A percentile compares a stretch with the other conserved stretches of the same genome.
These are phyloP conservation scores for Aphelenchoides besseyi DNA, from an alignment of 1,140 invertebrate species.

Conservation along the genomic window DNA sequence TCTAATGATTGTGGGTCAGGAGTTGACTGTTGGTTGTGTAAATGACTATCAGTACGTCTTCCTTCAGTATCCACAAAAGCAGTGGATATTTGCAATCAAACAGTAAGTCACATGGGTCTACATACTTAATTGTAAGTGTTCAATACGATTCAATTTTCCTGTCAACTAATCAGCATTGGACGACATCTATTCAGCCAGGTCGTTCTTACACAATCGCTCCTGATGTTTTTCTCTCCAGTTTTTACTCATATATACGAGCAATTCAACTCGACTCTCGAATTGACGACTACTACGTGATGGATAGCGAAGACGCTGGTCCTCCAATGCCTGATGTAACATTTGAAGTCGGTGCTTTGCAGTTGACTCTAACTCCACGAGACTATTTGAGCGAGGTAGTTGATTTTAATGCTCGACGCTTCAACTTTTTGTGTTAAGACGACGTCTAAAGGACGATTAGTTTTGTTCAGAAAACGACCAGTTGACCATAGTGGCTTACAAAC, in stretches of 20 bases:
- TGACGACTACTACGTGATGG: background rate
- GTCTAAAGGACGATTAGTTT: background rate
- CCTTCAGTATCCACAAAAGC: background rate
- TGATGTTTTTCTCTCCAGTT: background rate
- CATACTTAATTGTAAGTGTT: background rate
- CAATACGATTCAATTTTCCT: background rate
- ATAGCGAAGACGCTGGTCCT: background rate
- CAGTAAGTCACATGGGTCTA: background rate
- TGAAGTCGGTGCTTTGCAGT: background rate
- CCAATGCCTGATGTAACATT: background rate
- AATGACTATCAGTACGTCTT: background rate
- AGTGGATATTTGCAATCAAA: constrained; percentile 5
- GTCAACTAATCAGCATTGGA: background rate
- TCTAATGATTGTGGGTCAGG: background rate
- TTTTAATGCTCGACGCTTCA: too few relatives aligned
- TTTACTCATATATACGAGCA: background rate
- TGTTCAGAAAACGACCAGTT: background rate
- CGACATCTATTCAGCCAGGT: background rate
- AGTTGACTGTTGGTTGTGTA: background rate
- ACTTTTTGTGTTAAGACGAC: background rate
- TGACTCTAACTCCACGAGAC: background rate
- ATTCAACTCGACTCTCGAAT: background rate
- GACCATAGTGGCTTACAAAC: background rate
- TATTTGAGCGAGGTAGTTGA: too few relatives aligned
- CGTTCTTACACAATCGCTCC: background rate